phyloP scores from a whole-genome alignment of 1,140 invertebrate genomes.

The Hyles vespertilio region DNA sequence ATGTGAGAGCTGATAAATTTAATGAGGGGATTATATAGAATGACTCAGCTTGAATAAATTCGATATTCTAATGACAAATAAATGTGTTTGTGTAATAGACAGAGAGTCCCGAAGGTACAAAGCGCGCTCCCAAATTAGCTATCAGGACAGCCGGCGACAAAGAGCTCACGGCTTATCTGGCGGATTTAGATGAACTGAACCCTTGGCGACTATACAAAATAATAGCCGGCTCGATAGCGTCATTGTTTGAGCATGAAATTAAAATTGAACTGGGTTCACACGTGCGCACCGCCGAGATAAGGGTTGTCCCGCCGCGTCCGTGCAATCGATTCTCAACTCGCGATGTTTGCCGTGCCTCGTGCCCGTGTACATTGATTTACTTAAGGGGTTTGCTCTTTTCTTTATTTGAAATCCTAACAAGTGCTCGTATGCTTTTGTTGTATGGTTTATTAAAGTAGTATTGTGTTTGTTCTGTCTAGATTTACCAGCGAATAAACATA shows the following conservation, averaged over 20 bases:
- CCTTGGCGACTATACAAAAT: constrained; percentile 67
- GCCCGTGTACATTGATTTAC: constrained; percentile 49
- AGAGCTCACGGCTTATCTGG: constrained; percentile 62
- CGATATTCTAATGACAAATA: constrained; percentile 56
- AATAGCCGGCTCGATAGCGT: constrained; percentile 71
- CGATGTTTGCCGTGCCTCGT: constrained; percentile 38
- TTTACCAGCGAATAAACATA: background rate
- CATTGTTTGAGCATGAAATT: constrained; percentile 76
- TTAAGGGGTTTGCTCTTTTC: constrained; percentile 65
- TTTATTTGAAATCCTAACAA: constrained; percentile 50
- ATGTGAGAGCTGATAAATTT: constrained; percentile 42
- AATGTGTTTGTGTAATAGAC: constrained; percentile 38
- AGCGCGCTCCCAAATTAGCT: constrained; percentile 58
- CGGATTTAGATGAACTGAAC: constrained; percentile 71
- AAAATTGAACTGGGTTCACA: constrained; percentile 74
- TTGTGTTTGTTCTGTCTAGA: constrained; percentile 19
- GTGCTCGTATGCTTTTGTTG: constrained; percentile 31
- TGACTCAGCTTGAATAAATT: constrained; percentile 31
- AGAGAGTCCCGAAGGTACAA: constrained; percentile 30
- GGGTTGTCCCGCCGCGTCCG: constrained; percentile 43
- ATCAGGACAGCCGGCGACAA: constrained; percentile 58
- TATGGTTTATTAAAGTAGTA: constrained; percentile 29
- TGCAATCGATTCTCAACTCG: constrained; percentile 54
- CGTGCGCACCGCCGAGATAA: constrained; percentile 68
- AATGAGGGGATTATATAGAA: constrained; percentile 34